phyloP scores from a whole-genome alignment of 2,888 invertebrate species.

The Drosophila paramelanica region DNA sequence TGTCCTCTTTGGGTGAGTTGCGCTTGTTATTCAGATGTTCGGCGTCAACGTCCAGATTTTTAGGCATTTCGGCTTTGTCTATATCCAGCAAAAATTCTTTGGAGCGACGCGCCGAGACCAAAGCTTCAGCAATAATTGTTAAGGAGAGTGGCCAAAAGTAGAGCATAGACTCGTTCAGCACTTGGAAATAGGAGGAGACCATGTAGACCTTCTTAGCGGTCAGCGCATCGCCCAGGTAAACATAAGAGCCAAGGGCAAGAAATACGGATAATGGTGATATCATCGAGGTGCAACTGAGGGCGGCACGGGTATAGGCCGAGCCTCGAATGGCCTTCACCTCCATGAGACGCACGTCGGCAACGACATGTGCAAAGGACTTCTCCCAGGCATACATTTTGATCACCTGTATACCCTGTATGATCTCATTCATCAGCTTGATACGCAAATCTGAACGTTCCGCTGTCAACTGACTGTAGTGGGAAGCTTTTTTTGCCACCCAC shows the following conservation, averaged over 20 bases:
- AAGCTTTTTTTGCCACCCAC: conserved; percentile 89
- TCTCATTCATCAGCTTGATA: conserved; percentile 95
- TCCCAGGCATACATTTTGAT: conserved; percentile 97
- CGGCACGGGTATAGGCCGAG: conserved; percentile 89
- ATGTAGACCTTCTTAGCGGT: conserved; percentile 92
- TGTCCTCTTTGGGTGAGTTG: conserved; percentile 40
- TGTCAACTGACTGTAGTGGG: conserved; percentile 88
- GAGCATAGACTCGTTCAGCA: conserved; percentile 91
- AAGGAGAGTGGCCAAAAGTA: conserved; percentile 93
- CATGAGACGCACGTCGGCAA: conserved; percentile 90
- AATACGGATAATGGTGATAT: conserved; percentile 91
- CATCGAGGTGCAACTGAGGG: conserved; percentile 90
- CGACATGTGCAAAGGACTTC: conserved; percentile 90
- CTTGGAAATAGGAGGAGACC: conserved; percentile 92
- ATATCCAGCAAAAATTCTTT: conserved; percentile 87
- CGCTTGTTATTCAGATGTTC: conserved; percentile 78
- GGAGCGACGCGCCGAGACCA: conserved; percentile 90
- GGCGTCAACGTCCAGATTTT: conserved; percentile 80
- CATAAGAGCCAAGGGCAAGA: conserved; percentile 85
- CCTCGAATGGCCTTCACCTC: conserved; percentile 89
- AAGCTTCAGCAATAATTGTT: conserved; percentile 90
- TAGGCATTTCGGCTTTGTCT: conserved; percentile 67
- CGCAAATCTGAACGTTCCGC: conserved; percentile 93
- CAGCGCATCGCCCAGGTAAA: conserved; percentile 87
- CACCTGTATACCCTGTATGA: conserved; percentile 92